phyloP scores from a whole-genome alignment of 2,888 invertebrate species.

The Cancer borealis region DNA sequence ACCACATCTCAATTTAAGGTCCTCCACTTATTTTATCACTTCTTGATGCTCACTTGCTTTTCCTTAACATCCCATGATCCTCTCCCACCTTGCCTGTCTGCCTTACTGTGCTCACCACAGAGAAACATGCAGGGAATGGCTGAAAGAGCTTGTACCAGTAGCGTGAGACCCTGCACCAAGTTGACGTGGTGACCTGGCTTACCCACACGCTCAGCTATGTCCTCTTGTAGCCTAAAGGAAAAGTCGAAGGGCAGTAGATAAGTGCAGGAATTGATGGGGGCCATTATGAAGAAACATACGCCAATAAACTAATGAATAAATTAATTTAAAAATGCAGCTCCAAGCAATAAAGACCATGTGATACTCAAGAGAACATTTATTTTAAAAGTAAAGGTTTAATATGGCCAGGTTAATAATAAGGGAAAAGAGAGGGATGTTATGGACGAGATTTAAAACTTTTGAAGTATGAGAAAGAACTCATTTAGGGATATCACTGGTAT shows the following conservation, averaged over 20 bases:
- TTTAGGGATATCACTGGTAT: too few species aligned
- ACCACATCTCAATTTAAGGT: neutral
- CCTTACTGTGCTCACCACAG: slow-evolving; percentile 46
- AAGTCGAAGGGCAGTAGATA: neutral
- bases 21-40: neutral
- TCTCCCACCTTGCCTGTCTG: neutral
- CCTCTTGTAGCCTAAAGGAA: slow-evolving; percentile 61
- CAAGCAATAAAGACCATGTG: neutral
- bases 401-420: too few species aligned
- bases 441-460: too few species aligned
- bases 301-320: neutral
- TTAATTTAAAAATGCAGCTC: neutral
- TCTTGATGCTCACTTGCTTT: neutral
- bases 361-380: neutral
- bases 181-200: slow-evolving; percentile 57
- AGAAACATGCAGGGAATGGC: slow-evolving; percentile 68
- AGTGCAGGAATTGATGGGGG: neutral
- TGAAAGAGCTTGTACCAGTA: slow-evolving; percentile 66
- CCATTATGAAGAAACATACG: neutral
- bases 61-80: neutral
- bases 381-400: too few species aligned
- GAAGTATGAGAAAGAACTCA: too few species aligned
- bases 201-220: slow-evolving; percentile 52
- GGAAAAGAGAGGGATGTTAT: too few species aligned
- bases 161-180: slow-evolving; percentile 63